These are phyloP conservation scores for Novumbra hubbsi DNA, from an alignment of 2,797 vertebrate genomes.

Conservation along the genomic window DNA sequence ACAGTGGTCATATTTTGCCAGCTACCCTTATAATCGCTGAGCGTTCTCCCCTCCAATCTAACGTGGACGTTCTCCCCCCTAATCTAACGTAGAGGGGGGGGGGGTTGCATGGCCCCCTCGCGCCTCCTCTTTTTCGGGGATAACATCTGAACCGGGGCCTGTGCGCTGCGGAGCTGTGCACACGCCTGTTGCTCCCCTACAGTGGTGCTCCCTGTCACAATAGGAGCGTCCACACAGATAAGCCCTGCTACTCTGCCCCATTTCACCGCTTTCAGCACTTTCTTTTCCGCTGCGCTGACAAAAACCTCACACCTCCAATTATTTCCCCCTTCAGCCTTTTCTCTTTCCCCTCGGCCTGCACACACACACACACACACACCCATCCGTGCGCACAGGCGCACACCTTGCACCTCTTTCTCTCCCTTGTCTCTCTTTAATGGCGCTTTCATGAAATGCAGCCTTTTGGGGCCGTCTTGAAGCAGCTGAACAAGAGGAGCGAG, in stretches of 20 bases:
- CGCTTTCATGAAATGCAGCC: constrained; percentile 74
- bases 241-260: constrained; percentile 58
- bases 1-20: constrained; percentile 23
- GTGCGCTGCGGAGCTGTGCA: constrained; percentile 25
- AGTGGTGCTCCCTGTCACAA: constrained; percentile 56
- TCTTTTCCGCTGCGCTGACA: constrained; percentile 76
- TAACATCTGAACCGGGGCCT: constrained; percentile 40
- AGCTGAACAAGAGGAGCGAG: constrained; percentile 52
- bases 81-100: too few species aligned
- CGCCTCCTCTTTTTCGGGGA: constrained; percentile 17
- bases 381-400: constrained; percentile 25
- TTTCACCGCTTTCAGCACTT: constrained; percentile 78
- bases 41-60: constrained; percentile 43
- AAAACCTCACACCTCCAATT: constrained; percentile 69
- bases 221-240: constrained; percentile 51
- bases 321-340: constrained; percentile 49
- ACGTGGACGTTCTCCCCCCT: too few species aligned
- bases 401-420: constrained; percentile 60
- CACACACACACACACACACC: constrained; percentile 25
- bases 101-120: neutral
- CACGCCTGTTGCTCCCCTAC: constrained; percentile 25
- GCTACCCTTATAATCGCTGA: constrained; percentile 22
- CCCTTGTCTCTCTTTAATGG: constrained; percentile 64
- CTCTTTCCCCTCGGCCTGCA: constrained; percentile 59
- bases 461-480: constrained; percentile 47